These are phyloP conservation scores for Andrena bucephala DNA, from an alignment of 2,888 invertebrate species.

Conservation along the genomic window DNA sequence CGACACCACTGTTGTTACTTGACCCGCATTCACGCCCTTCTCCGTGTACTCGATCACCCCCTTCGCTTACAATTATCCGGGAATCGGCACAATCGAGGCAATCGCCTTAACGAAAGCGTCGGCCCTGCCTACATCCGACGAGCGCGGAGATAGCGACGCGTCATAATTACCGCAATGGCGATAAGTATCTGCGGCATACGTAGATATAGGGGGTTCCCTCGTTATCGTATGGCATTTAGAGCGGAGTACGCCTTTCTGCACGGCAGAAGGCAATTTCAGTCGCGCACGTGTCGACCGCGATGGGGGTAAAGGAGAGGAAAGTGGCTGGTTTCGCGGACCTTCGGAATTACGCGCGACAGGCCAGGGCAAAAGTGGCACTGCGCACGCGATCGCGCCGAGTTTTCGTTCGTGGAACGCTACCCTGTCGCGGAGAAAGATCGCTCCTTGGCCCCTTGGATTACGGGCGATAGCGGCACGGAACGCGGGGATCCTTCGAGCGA, in stretches of 20 bases:
- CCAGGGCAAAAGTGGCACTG: conserved; percentile 40
- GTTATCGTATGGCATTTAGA: conserved; percentile 17
- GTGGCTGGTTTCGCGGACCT: conserved; percentile 20
- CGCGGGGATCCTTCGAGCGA: conserved; percentile 11
- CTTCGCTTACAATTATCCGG: too few relatives aligned
- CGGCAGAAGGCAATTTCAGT: conserved; percentile 55
- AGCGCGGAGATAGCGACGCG: neutral
- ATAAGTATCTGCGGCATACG: conserved; percentile 22
- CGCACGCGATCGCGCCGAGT: conserved; percentile 57
- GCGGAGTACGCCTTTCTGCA: conserved; percentile 16
- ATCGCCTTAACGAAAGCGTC: conserved; percentile 13
- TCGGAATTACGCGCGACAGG: conserved; percentile 18
- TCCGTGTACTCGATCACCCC: neutral
- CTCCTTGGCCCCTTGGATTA: conserved; percentile 27
- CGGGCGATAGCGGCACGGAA: conserved; percentile 52
- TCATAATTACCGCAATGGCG: conserved; percentile 16
- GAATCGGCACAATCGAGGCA: conserved; percentile 9
- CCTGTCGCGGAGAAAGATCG: conserved; percentile 31
- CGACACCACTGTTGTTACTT: neutral
- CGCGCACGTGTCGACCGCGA: conserved; percentile 20
- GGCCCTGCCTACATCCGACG: neutral
- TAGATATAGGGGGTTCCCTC: neutral
- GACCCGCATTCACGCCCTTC: neutral
- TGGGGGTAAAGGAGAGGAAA: conserved; percentile 9
- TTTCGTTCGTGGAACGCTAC: conserved; percentile 36